Conservation (phyloP, 2,113 vertebrate genomes). For the Trichechus manatus region DNA sequence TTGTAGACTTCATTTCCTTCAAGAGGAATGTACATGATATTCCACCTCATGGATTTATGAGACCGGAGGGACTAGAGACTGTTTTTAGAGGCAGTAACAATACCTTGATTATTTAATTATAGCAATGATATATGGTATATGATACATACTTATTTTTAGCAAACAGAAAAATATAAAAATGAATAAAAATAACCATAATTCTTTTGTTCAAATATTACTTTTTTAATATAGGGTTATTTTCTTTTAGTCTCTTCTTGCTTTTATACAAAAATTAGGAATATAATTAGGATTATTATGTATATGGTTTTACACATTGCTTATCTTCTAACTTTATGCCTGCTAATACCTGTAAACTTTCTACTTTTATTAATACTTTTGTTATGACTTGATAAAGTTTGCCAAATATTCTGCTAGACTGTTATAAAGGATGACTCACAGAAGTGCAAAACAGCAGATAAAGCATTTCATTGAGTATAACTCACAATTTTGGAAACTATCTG, state of each 20-base stretch:
- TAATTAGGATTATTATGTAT: not conserved
- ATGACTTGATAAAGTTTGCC: not conserved
- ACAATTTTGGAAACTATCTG: constrained; percentile 4
- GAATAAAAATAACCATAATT: not conserved
- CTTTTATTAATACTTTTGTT: not conserved
- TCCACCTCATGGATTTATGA: not conserved
- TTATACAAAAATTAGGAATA: constrained; percentile 28
- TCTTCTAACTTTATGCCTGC: not conserved
- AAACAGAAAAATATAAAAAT: not conserved
- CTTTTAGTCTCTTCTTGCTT: not conserved
- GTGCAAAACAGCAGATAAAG: not conserved
- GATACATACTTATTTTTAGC: not conserved
- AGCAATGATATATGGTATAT: not conserved
- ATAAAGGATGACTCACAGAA: not conserved
- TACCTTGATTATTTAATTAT: not conserved
- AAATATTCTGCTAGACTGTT: not conserved
- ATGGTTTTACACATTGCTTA: not conserved
- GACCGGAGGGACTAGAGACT: not conserved
- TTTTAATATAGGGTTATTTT: not conserved
- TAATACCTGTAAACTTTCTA: not conserved
- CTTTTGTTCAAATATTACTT: not conserved
- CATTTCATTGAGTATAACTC: not conserved
- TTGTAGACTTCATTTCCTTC: not conserved
- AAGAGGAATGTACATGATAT: not conserved
- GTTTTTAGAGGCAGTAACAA: not conserved